Conservation (phyloP, 2,797 vertebrate genomes). For the Lacerta viridis region DNA sequence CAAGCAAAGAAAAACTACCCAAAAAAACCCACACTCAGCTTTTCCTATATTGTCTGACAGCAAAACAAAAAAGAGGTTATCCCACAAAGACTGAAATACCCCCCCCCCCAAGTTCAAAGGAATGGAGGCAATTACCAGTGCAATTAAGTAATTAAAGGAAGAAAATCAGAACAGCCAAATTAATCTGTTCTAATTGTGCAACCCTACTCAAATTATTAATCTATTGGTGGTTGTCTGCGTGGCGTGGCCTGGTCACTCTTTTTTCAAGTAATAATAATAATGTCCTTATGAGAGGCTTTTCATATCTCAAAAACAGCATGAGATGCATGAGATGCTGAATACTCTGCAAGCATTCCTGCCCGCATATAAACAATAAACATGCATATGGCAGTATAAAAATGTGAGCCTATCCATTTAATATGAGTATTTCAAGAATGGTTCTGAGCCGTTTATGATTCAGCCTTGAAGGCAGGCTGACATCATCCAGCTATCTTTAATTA, state of each 20-base stretch:
- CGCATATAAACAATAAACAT: conserved; percentile 12
- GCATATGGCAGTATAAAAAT: conserved; percentile 3
- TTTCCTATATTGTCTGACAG: too few relatives aligned
- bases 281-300: conserved; percentile 52
- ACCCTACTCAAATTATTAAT: not conserved
- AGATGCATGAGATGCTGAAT: conserved; percentile 39
- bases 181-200: not conserved
- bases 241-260: conserved; percentile 24
- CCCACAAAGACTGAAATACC: not conserved
- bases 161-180: not conserved
- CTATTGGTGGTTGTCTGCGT: conserved; percentile 46
- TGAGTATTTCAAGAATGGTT: conserved; percentile 24
- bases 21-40: not conserved
- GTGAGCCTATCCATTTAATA: conserved; percentile 16
- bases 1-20: not conserved
- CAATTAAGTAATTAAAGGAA: not conserved
- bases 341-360: conserved; percentile 10
- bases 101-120: too few relatives aligned
- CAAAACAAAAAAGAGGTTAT: not conserved
- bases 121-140: not conserved
- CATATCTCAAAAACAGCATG: conserved; percentile 27
- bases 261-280: conserved; percentile 10
- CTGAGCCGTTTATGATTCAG: conserved; percentile 29
- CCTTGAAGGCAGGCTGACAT: conserved; percentile 61
- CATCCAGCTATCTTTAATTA: conserved; percentile 70